These are phyloP conservation scores for Nephrocerus scutellatus DNA, from an alignment of 2,888 invertebrate species.

Conservation along the genomic window DNA sequence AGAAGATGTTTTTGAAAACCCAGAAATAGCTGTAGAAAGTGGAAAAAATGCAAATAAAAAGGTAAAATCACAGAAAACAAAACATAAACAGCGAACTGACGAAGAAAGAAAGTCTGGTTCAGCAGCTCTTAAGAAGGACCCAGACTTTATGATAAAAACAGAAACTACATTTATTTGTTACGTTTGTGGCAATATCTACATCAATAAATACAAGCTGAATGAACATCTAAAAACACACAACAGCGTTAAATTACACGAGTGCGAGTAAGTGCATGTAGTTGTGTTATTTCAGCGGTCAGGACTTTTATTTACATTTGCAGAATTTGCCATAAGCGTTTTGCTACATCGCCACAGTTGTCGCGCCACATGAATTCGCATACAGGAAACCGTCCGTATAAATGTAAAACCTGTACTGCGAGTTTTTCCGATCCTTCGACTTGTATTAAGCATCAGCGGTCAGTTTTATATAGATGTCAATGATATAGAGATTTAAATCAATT, in stretches of 20 bases:
- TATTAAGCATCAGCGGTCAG: slow-evolving; percentile 42
- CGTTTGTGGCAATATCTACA: slow-evolving; percentile 38
- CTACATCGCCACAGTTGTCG: slow-evolving; percentile 39
- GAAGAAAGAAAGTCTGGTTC: too few species aligned
- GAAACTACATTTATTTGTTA: slow-evolving; percentile 31
- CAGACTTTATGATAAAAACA: too few species aligned
- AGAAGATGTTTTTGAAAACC: too few species aligned
- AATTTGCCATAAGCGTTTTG: slow-evolving; percentile 41
- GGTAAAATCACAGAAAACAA: too few species aligned
- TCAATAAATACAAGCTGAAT: slow-evolving; percentile 34
- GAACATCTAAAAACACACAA: slow-evolving; percentile 38
- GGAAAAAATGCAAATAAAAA: too few species aligned
- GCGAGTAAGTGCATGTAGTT: slow-evolving; percentile 33
- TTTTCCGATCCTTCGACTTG: slow-evolving; percentile 45
- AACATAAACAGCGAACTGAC: too few species aligned
- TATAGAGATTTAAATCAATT: neutral
- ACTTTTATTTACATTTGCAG: slow-evolving; percentile 23
- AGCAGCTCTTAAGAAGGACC: too few species aligned
- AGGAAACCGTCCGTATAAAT: slow-evolving; percentile 40
- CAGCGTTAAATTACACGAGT: slow-evolving; percentile 37
- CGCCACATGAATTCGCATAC: slow-evolving; percentile 41
- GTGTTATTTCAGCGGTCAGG: too few species aligned
- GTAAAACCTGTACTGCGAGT: slow-evolving; percentile 37
- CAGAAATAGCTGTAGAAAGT: too few species aligned
- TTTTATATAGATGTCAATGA: neutral